Conservation (phyloP, 2,113 vertebrate species). For the Ia io region DNA sequence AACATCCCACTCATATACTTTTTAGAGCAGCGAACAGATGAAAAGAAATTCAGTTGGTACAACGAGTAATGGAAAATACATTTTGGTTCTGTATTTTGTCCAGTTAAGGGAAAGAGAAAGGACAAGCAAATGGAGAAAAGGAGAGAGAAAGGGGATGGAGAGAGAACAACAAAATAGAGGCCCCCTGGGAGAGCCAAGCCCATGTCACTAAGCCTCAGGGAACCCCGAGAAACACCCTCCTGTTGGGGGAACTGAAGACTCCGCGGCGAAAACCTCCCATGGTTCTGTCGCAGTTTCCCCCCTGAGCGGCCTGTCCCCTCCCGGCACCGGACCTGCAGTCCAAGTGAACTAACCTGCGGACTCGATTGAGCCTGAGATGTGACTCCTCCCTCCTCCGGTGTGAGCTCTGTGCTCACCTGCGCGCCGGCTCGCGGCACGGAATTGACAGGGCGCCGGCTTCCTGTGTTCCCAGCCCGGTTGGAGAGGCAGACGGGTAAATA, state of each 20-base stretch:
- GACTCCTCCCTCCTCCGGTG: neutral
- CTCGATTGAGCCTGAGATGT: neutral
- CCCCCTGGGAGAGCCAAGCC: neutral
- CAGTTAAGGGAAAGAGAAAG: constrained; percentile 17
- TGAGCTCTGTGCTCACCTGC: neutral
- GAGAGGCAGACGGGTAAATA: constrained; percentile 51
- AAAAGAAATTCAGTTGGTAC: constrained; percentile 58
- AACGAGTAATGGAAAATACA: constrained; percentile 66
- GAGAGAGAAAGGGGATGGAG: neutral
- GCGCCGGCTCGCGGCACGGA: neutral
- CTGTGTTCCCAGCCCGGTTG: neutral
- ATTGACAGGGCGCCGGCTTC: neutral
- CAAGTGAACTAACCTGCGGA: neutral
- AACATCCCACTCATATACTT: constrained; percentile 69
- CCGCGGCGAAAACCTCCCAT: neutral
- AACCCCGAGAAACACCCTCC: neutral
- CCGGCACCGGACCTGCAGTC: neutral
- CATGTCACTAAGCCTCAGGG: neutral
- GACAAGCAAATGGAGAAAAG: neutral
- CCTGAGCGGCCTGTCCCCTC: neutral
- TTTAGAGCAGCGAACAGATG: constrained; percentile 72
- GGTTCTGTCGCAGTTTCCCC: neutral
- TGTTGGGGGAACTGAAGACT: neutral
- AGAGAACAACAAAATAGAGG: neutral
- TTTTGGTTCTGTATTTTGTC: constrained; percentile 61